Base-by-base conservation (phyloP, 2,113 vertebrate species). In the Onychostruthus taczanowskii region DNA sequence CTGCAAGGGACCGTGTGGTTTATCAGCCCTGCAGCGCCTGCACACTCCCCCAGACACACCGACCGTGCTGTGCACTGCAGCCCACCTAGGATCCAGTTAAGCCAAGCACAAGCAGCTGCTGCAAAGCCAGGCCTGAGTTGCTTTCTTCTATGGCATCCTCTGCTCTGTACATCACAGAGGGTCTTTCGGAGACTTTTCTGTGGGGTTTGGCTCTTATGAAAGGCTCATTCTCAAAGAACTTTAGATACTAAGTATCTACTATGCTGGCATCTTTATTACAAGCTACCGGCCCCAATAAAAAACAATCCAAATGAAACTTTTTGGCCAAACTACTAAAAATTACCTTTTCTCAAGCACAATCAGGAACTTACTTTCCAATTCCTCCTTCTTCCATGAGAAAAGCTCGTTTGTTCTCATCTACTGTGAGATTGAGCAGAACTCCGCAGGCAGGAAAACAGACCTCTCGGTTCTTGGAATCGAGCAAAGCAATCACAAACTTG, bases 401-500 rank as follows among this genome's bases (percentile, higher is more conserved):
- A 77, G 49, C 52, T 49, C 97, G 96, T 84, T 94, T 98, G 63
- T 97, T 96, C 79, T 97, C 95, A 82, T 98, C 98, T 93, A 98
- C 97, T 43, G 97, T 98, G 94, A 99, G 98, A 93, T 99, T 99
- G 76, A 98, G 98, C 94, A 99, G 98, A 87, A 99, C 99, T 63
- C 99, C 99, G 78, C 99, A 99, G 91, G 99, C 99, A 46, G 98
- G 98, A 93, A 99, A 99, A 94, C 99, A 99, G 92, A 99, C 93
- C 31, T 99, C 99, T n/a, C 97, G 97, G 79, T 98, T 98, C 97
- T 98, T 98, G 26, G 98, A 98, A 96, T 99, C 99, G 41, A 99
- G 98, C 89, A 99, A 97, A 6, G 98, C 96, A 46, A 99, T 97
- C 84, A 98, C 55, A 88, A 99, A 99, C 97, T 97, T 98, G 98